Evolutionary conservation across 1,140 invertebrate species (phyloP), one percentile per base, ranked within the genome.

Genomic region (Stratiolaelaps scimitus): DNA sequence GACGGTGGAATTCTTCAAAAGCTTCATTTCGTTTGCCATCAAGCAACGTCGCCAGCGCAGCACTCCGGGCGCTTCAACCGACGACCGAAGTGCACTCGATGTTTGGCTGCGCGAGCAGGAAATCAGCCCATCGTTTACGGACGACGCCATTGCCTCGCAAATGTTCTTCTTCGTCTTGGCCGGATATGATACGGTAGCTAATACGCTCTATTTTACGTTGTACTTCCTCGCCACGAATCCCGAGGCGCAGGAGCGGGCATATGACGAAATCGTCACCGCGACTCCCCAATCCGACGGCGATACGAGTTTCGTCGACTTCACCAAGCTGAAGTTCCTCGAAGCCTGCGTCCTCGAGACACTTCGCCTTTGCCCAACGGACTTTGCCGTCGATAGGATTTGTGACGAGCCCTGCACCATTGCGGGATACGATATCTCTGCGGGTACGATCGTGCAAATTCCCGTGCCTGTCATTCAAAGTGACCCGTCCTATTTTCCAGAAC

Each of bases 201-300:
- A 60, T 10, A 26, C 23, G 26, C 53, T 60, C 26, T 29, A 17
- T 17, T 60, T 2, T 34, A 5, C 26, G 6, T 34, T 60, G 23
- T 60, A 60, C 23, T 34, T 60, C 15, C 34, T 60, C 13, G 53
- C 53, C 4, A 60, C 53, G 15, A 15, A 60, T 60, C 53, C 53
- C 15, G 34, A 60, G 4, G 34, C 1, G 53, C 53, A 60, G 2
- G 53, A 60, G 20, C 2, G 13, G 15, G 23, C 34, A 15, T 60
- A 1, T 13, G 13, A 5, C 15, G 20, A 60, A 6, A 60, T 60
- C 10, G 10, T 2, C 15, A 34, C 17, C 2, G 34, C 17, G 26
- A 26, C 26, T 15, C 28, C 47, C 15, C 13, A 60, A 17, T 17
- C 4, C 4, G 53, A 60, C 13, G 34, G 0, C 15, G 26, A 29